A percentile compares a stretch with the other conserved stretches of the same genome.
These are phyloP conservation scores for Bostrychus sinensis DNA, from an alignment of 2,113 vertebrate genomes.

Conservation along the genomic window DNA sequence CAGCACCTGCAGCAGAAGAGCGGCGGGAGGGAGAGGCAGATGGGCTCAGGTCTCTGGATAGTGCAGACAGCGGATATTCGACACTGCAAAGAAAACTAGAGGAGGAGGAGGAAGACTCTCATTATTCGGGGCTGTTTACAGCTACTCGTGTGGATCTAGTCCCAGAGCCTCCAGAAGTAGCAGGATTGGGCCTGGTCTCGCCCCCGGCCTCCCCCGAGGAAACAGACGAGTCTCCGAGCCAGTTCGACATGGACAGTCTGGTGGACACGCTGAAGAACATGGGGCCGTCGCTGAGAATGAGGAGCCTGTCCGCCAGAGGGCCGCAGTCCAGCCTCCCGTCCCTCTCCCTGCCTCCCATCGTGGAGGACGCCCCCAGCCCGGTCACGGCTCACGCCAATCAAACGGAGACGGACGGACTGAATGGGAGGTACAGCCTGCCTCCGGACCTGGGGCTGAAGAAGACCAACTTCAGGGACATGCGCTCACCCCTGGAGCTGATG, in stretches of 20 bases:
- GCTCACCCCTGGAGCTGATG: slow-evolving; percentile 73
- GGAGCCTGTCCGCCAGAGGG: slow-evolving; percentile 52
- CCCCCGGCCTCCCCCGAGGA: slow-evolving; percentile 66
- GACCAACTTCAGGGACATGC: slow-evolving; percentile 49
- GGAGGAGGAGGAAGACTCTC: background rate
- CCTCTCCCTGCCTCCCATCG: slow-evolving; percentile 79
- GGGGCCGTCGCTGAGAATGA: slow-evolving; percentile 80
- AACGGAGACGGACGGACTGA: background rate
- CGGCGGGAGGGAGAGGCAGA: slow-evolving; percentile 26
- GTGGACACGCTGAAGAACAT: slow-evolving; percentile 89
- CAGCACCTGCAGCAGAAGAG: slow-evolving; percentile 57
- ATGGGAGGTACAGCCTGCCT: slow-evolving; percentile 52
- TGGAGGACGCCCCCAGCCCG: slow-evolving; percentile 77
- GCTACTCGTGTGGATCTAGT: slow-evolving; percentile 75
- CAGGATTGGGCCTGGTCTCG: background rate
- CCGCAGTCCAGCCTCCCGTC: slow-evolving; percentile 58
- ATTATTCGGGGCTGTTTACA: slow-evolving; percentile 68
- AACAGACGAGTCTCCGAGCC: slow-evolving; percentile 55
- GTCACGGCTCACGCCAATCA: background rate
- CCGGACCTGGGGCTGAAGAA: slow-evolving; percentile 70
- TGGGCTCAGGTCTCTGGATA: slow-evolving; percentile 40
- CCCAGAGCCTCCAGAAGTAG: slow-evolving; percentile 45
- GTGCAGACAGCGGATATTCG: slow-evolving; percentile 22
- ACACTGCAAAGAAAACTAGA: background rate
- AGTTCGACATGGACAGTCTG: slow-evolving; percentile 85